Conservation (phyloP, 2,797 vertebrate species). For the Lophotriccus pileatus region DNA sequence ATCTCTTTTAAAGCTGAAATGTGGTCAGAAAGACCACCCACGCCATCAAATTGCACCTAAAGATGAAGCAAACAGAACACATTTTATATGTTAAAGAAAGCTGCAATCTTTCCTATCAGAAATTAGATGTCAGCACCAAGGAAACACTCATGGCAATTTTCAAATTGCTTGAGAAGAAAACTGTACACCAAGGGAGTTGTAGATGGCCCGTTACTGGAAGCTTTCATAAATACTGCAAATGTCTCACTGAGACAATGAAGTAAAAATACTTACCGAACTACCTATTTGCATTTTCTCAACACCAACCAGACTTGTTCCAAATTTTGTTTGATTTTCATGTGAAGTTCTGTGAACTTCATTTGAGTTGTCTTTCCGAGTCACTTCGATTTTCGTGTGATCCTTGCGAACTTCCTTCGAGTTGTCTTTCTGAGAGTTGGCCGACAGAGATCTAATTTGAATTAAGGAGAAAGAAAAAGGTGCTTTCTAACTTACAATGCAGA, state of each 20-base stretch:
- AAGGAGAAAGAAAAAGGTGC: neutral
- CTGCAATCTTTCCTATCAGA: neutral
- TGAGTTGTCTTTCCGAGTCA: slow-evolving; percentile 79
- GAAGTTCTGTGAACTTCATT: slow-evolving; percentile 81
- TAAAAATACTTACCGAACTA: slow-evolving; percentile 77
- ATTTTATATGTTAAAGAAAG: neutral
- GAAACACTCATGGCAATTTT: neutral
- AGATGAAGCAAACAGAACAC: neutral
- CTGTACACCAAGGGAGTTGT: neutral
- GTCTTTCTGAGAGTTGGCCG: slow-evolving; percentile 83
- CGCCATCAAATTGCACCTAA: slow-evolving; percentile 88
- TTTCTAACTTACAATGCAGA: neutral
- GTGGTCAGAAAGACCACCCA: slow-evolving; percentile 89
- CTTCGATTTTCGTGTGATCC: neutral
- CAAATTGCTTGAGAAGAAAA: neutral
- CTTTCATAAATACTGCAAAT: neutral
- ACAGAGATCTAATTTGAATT: slow-evolving; percentile 80
- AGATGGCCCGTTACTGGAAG: neutral
- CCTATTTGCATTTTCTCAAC: slow-evolving; percentile 91
- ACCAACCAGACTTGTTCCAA: slow-evolving; percentile 87
- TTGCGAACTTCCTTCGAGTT: slow-evolving; percentile 85
- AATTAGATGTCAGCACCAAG: neutral
- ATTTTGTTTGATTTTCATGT: neutral
- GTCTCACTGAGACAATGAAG: neutral
- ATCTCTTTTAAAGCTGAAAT: slow-evolving; percentile 94